Percentiles rank a stretch among this genome's conserved stretches.
Evolutionary conservation across 2,113 vertebrate species (phyloP).

Genomic region (Melanocharis versteri): DNA sequence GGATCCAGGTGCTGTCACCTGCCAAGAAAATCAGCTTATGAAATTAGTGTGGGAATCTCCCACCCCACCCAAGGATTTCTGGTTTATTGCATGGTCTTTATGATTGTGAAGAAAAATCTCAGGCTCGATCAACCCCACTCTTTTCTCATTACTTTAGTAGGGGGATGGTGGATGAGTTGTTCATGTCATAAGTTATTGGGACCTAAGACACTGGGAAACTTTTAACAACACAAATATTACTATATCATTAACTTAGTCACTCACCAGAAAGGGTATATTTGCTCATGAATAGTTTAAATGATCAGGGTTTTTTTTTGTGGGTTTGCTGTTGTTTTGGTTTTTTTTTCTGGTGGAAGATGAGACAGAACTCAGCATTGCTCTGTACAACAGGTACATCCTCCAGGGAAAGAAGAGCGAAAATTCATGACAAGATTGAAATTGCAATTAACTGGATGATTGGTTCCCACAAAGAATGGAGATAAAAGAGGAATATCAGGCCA

Average conservation of each 20-base stretch:
- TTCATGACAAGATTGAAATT: neutral
- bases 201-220: neutral
- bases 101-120: neutral
- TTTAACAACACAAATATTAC: neutral
- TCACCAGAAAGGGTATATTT: neutral
- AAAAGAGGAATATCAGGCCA: neutral
- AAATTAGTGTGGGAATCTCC: neutral
- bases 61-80: neutral
- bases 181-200: neutral
- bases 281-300: neutral
- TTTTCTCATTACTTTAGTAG: neutral
- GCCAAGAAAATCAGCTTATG: neutral
- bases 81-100: neutral
- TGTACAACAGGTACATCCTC: neutral
- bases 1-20: neutral
- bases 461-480: neutral
- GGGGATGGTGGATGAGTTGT: neutral
- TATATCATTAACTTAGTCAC: neutral
- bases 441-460: neutral
- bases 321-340: neutral
- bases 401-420: neutral
- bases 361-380: neutral
- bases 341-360: neutral
- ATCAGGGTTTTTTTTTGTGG: neutral
- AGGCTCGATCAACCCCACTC: rapidly evolving